Base-by-base conservation (phyloP, 64 coral and sea anemone genomes). In the Porites lutea region DNA sequence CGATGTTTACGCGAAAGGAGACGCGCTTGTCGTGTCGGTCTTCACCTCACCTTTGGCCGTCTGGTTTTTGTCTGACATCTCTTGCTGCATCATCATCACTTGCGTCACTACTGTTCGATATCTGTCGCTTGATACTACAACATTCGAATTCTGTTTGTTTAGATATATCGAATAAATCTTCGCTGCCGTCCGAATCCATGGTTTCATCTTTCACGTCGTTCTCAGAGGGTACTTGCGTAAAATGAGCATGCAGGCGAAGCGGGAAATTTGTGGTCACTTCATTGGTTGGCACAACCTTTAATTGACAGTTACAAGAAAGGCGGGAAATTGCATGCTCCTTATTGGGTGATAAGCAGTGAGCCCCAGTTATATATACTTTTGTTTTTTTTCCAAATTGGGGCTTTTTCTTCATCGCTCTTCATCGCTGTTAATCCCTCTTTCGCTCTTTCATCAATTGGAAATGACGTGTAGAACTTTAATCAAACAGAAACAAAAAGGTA, bases 401-500 rank as follows among this genome's bases (percentile, higher is more conserved):
- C 77, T 79, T 79, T 79, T 79, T 79, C 77, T 79, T 79, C 77
- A 19, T 53, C 77, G 58, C 58, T 2, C 58, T 59, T 59, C 13
- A 13, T 13, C 58, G 7, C 13, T 59, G 58, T 59, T 59, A 9
- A 13, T 59, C 2, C 0, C 27, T 37, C 27, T 37, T 37, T 37
- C 27, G 1, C 27, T 37, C 27, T 37, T 37, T 37, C 27, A 59
- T 59, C 58, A 59, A 59, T 0, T 59, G 58, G 13, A 59, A 7
- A 79, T 59, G 77, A 79, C 77, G 3, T 79, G 77, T 21, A 79
- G 77, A 53, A 79, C 77, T 79, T 79, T 79, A 59, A 4, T 79
- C 77, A 79, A 21, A 53, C 55, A 79, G 77, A 79, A 52, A 79
- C 77, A 79, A 21, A 59, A 79, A 79, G 77, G 77, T 79, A 79